A percentile compares a stretch with the other conserved stretches of the same genome.
Conservation (phyloP, 1,140 invertebrate species). For the Physella acuta region DNA sequence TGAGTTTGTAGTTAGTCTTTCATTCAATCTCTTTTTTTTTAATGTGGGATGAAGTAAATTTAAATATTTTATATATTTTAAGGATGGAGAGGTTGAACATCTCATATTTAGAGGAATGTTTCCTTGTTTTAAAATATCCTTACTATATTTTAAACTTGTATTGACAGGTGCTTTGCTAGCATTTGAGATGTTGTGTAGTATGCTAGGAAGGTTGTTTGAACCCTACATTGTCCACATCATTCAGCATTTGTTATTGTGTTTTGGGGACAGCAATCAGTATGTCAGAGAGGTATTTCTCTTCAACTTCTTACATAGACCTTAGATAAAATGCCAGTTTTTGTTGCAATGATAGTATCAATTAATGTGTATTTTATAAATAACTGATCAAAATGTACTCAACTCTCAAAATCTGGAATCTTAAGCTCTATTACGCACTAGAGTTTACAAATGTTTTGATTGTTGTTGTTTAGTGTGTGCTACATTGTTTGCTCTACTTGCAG, state of each 20-base stretch:
- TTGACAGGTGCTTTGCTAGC: constrained; percentile 85
- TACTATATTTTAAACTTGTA: constrained; percentile 1
- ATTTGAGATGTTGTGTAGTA: constrained; percentile 94
- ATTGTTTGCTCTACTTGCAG: constrained; percentile 51
- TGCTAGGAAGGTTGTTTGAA: constrained; percentile 94
- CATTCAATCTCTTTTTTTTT: too few species aligned
- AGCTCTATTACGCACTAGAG: not conserved
- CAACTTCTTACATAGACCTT: not conserved
- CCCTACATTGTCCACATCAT: constrained; percentile 97
- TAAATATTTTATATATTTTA: too few species aligned
- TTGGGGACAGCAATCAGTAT: constrained; percentile 87
- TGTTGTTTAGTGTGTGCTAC: not conserved
- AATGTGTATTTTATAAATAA: not conserved
- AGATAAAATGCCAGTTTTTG: not conserved
- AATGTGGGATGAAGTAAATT: too few species aligned
- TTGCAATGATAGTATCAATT: not conserved
- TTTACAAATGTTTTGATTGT: not conserved
- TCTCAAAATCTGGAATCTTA: too few species aligned
- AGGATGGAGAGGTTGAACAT: too few species aligned
- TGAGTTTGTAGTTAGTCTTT: too few species aligned
- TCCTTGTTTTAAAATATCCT: not conserved
- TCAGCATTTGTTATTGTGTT: constrained; percentile 90
- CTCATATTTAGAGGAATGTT: too few species aligned
- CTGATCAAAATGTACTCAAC: too few species aligned
- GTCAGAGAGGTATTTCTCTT: constrained; percentile 60